A percentile compares a stretch with the other conserved stretches of the same genome.
phyloP scores from a whole-genome alignment of 2,888 invertebrate genomes.

The Aricia artaxerxes region DNA sequence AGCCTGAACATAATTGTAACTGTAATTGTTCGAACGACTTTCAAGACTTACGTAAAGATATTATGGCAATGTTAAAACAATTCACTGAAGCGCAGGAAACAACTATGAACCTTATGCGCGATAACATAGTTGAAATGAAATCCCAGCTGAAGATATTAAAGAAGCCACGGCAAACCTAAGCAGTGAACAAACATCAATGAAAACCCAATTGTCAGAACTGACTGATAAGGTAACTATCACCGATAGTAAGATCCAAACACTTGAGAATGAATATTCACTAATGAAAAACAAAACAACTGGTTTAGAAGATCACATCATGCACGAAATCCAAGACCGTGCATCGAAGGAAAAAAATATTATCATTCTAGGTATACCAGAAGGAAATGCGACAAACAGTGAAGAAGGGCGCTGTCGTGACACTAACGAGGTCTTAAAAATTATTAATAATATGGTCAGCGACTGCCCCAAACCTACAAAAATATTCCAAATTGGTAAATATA shows the following conservation, averaged over 20 bases:
- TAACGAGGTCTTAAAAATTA: conserved; percentile 28
- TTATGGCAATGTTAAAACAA: neutral
- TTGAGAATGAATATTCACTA: neutral
- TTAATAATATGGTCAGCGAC: conserved; percentile 11
- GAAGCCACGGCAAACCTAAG: neutral
- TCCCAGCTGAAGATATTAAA: neutral
- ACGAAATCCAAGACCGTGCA: neutral
- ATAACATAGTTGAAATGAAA: neutral
- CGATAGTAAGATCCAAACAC: neutral
- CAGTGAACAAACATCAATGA: neutral
- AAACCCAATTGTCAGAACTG: neutral
- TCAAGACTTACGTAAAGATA: neutral
- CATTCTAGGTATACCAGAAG: neutral
- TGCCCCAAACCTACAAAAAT: conserved; percentile 33
- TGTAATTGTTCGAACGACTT: neutral
- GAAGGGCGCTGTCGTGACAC: neutral
- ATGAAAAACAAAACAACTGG: neutral
- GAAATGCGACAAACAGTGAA: neutral
- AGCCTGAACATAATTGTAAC: conserved; percentile 1
- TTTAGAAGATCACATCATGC: neutral
- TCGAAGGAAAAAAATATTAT: neutral
- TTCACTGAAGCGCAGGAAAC: neutral
- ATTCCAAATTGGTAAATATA: conserved; percentile 36
- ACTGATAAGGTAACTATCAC: neutral
- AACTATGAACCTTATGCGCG: neutral